Evolutionary conservation across 2,888 invertebrate genomes (phyloP).

Genomic region (Phyllotreta striolata): DNA sequence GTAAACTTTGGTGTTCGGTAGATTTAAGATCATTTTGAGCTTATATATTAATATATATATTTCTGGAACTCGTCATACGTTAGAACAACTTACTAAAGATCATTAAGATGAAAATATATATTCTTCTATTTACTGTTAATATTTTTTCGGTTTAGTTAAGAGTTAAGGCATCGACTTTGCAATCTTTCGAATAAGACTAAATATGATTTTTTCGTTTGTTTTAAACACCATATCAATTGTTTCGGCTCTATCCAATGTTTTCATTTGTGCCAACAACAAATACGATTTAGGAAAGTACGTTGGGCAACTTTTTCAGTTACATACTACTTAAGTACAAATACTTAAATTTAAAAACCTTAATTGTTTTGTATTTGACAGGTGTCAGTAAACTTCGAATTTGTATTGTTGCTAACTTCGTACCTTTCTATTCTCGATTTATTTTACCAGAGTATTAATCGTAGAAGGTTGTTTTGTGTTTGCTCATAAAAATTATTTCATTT

Average conservation of each 20-base stretch:
- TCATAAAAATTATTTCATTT: too few species aligned
- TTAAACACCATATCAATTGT: slow-evolving; percentile 22
- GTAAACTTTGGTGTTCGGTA: slow-evolving; percentile 61
- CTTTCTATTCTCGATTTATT: too few species aligned
- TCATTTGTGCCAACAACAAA: not conserved
- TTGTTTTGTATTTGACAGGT: too few species aligned
- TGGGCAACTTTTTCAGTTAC: too few species aligned
- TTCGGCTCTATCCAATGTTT: slow-evolving; percentile 20
- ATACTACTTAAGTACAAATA: too few species aligned
- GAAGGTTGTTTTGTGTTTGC: too few species aligned
- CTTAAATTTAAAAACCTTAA: too few species aligned
- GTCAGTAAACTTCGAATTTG: too few species aligned
- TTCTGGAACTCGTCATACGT: slow-evolving; percentile 39
- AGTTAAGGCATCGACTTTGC: slow-evolving; percentile 23
- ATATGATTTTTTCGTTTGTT: slow-evolving; percentile 1
- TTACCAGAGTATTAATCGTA: too few species aligned
- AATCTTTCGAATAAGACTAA: slow-evolving; percentile 11
- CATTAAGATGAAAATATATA: not conserved
- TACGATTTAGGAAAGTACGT: too few species aligned
- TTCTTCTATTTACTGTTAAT: slow-evolving; percentile 11
- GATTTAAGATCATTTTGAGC: slow-evolving; percentile 57
- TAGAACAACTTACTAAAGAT: slow-evolving; percentile 21
- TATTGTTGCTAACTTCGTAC: too few species aligned
- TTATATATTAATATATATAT: slow-evolving; percentile 41
- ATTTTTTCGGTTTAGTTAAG: slow-evolving; percentile 6